Evolutionary conservation across 2,888 invertebrate species (phyloP), one percentile per base, ranked within the genome.

Genomic region (Hymenopus coronatus): DNA sequence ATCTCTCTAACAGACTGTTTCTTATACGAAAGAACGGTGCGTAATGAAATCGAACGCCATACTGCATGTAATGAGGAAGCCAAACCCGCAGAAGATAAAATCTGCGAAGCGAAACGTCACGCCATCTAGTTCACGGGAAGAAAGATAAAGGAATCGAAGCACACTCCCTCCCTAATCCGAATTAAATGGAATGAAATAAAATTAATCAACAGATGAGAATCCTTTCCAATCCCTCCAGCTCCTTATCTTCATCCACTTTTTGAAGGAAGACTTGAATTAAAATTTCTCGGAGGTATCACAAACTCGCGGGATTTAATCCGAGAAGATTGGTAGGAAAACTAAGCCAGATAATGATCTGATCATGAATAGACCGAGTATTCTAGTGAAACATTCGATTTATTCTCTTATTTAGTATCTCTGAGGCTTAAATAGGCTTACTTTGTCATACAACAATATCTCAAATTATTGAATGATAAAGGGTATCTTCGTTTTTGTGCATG

Each of bases 111-210:
- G 54, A 70, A 70, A 70, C 54, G 54, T 70, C 54, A 70, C 54
- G 54, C 25, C 20, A 25, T 8, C 54, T 20, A 20, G 25, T 70
- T 25, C 54, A 40, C 12, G 15, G 54, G 54, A 70, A 25, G 54
- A 70, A 70, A 20, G 15, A 70, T 70, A 82, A 87, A 87, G 87
- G 82, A 87, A 28, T 30, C 3, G 33, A 20, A 87, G 25, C 87
- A 87, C 82, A 27, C 30, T 81, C 81, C n/a, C 33, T 15, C 87
- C 82, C 82, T 87, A 87, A 82, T 87, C 87, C 87, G 87, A 82
- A 87, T 87, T 82, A 87, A 87, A 87, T 87, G 81, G 82, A 87
- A 82, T 82, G 87, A 87, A 87, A 87, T 87, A 33, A 20, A 87
- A 82, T 87, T 87, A 87, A 87, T 82, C 87, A 87, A 33, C 40